Conservation (phyloP, 1,140 invertebrate species). For the Penaeus japonicus region DNA sequence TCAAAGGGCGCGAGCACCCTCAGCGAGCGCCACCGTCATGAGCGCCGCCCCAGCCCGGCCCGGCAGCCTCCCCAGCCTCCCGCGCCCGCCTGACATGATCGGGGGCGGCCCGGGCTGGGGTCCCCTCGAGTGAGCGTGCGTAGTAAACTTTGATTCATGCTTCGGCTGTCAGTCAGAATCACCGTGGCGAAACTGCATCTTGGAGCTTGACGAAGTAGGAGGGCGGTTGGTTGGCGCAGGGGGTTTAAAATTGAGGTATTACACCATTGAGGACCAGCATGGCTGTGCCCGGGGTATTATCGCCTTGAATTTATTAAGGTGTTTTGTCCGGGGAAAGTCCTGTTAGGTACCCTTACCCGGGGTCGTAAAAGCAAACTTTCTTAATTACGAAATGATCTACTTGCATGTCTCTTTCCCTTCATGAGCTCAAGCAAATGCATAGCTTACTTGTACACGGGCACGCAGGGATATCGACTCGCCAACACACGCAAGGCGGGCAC, state of each 20-base stretch:
- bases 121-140: slow-evolving; percentile 38
- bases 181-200: slow-evolving; percentile 36
- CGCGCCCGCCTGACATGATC: not conserved
- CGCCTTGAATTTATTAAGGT: not conserved
- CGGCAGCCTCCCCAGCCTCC: not conserved
- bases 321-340: not conserved
- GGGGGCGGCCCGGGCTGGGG: slow-evolving; percentile 11
- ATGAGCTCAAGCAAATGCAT: too few relatives aligned
- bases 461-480: too few relatives aligned
- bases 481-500: too few relatives aligned
- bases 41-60: not conserved
- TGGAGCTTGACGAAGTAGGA: slow-evolving; percentile 1
- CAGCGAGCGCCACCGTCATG: not conserved
- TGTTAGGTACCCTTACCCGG: too few relatives aligned
- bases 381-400: too few relatives aligned
- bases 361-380: too few relatives aligned
- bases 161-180: slow-evolving; percentile 24
- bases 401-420: too few relatives aligned
- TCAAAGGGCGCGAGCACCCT: not conserved
- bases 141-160: slow-evolving; percentile 40
- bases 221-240: slow-evolving; percentile 23
- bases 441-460: too few relatives aligned
- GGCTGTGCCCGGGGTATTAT: not conserved
- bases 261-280: slow-evolving; percentile 8
- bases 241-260: slow-evolving; percentile 34